Evolutionary conservation across 2,888 invertebrate species (phyloP).

Genomic region (Rhagium mordax): DNA sequence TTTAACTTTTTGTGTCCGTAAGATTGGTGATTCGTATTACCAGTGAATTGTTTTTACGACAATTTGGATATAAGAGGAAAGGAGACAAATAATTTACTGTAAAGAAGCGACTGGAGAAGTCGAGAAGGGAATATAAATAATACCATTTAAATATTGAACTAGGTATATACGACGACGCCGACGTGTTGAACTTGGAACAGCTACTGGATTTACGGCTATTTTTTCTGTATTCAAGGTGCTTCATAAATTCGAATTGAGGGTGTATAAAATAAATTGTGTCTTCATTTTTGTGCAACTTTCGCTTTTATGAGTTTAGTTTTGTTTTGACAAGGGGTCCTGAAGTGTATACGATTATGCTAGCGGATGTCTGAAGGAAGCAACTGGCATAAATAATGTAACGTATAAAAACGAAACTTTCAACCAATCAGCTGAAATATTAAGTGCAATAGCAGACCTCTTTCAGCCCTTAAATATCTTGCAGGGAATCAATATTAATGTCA

Average conservation of each 20-base stretch:
- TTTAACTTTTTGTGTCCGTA: not conserved
- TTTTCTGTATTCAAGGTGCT: not conserved
- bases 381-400: no score
- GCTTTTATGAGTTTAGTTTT: not conserved
- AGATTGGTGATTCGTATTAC: conserved; percentile 2
- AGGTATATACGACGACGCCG: not conserved
- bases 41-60: conserved; percentile 5
- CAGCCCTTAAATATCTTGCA: no score
- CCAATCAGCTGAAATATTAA: no score
- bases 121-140: not conserved
- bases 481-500: no score
- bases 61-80: not conserved
- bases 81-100: not conserved
- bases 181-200: no score
- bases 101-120: not conserved
- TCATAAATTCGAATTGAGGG: not conserved
- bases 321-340: no score
- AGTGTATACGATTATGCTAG: no score
- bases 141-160: not conserved
- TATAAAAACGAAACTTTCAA: no score
- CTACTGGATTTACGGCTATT: not conserved
- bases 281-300: not conserved
- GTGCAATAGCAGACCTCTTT: no score
- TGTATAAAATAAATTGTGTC: not conserved
- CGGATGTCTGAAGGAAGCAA: no score